A percentile compares a stretch with the other conserved stretches of the same genome.
These are phyloP conservation scores for Hylia prasina DNA, from an alignment of 2,113 vertebrate genomes.

Conservation along the genomic window DNA sequence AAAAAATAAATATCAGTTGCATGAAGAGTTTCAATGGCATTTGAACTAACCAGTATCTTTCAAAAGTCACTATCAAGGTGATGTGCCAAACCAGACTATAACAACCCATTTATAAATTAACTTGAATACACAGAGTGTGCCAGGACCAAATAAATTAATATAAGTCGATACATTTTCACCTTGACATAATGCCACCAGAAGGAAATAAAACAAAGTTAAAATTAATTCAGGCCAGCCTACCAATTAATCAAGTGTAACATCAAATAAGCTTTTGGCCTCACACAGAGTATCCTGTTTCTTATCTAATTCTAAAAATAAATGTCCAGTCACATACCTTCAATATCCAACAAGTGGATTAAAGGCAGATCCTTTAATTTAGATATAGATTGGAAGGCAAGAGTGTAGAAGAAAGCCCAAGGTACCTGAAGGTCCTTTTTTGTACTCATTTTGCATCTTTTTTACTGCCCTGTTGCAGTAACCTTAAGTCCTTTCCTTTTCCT, in stretches of 20 bases:
- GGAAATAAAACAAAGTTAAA: conserved; percentile 41
- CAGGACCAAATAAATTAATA: conserved; percentile 23
- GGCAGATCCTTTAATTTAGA: background rate
- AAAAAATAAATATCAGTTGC: background rate
- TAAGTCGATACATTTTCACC: conserved; percentile 34
- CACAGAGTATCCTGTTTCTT: background rate
- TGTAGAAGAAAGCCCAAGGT: background rate
- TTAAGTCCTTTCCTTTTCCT: background rate
- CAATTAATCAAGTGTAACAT: conserved; percentile 28
- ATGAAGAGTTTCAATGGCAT: background rate
- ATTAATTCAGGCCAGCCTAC: conserved; percentile 24
- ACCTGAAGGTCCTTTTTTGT: background rate
- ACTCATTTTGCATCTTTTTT: background rate
- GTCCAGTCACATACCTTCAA: background rate
- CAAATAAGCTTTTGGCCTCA: conserved; percentile 5
- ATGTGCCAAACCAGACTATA: background rate
- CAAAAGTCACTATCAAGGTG: background rate
- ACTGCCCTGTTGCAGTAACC: background rate
- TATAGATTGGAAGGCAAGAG: background rate
- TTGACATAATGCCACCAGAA: conserved; percentile 21
- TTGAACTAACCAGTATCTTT: conserved; percentile 8
- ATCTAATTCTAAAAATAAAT: conserved; percentile 29
- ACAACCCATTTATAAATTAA: conserved; percentile 43
- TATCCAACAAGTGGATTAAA: background rate
- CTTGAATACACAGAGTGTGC: background rate